Base-by-base conservation (phyloP, 2,797 vertebrate genomes). In the Notolabrus celidotus region DNA sequence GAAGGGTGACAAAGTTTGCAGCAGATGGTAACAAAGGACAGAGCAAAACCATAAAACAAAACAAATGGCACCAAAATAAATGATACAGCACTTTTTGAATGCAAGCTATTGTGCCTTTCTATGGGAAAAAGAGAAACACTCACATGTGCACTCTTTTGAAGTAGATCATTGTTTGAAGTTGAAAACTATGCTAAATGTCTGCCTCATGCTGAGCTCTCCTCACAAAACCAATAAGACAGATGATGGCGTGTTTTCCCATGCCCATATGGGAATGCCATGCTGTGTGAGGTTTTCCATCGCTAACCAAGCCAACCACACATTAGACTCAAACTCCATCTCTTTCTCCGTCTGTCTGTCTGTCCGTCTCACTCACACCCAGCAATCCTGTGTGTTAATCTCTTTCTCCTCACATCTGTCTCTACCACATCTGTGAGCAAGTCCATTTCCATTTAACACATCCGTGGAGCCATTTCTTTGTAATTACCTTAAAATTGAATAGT, bases 361-460 rank as follows among this genome's bases (percentile, higher is more conserved):
- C 45, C 52, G 56, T 74, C 77, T 77, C 31, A 29, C 46, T 74
- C 36, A 45, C 14, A 19, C 58, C 59, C 60, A 64, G 63, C 51
- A 56, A 27, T 70, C 47, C 57, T 60, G 72, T 71, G 49, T 67
- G 54, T 22, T 66, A 85, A 85, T 72, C 66, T 63, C 25, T 56
- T 51, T 73, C 47, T 60, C 42, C 38, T 70, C 61, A 83, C 86
- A 82, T 90, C 84, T 83, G 86, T 77, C 47, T 55, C 53, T 25
- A 42, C 85, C 88, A 91, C 89, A 93, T 92, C 91, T 86, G 80
- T 77, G 67, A 77, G 63, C 16, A 61, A 38, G 58, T 83, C 23
- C 5, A 71, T 80, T 83, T 75, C 70, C 63, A 61, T 83, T 83
- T 81, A 90, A 89, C 58, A 79, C 72, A 82, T 85, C 77, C 67